Percentiles rank a stretch among this genome's conserved stretches.
phyloP scores from a whole-genome alignment of 2,888 invertebrate genomes.

The Tryphoninae sp. region DNA sequence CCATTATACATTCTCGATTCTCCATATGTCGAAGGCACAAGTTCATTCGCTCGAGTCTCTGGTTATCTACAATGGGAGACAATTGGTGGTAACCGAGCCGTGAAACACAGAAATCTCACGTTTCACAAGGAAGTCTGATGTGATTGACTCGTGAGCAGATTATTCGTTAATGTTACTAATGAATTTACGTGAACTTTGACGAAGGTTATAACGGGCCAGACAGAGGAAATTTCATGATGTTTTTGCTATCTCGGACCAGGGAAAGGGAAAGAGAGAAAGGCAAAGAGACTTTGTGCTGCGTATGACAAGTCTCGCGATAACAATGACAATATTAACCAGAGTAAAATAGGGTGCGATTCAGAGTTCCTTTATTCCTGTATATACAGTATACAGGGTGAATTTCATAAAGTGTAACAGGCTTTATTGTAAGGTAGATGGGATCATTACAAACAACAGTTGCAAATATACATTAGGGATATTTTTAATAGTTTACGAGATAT shows the following conservation, averaged over 20 bases:
- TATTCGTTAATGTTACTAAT: not conserved
- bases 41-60: not conserved
- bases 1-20: constrained; percentile 7
- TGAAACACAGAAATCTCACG: not conserved
- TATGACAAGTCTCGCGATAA: constrained; percentile 27
- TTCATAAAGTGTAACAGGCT: too few relatives aligned
- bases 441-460: too few relatives aligned
- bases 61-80: not conserved
- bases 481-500: too few relatives aligned
- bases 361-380: constrained; percentile 4
- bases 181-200: not conserved
- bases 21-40: not conserved
- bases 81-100: not conserved
- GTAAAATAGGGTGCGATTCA: constrained; percentile 29
- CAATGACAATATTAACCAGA: constrained; percentile 42
- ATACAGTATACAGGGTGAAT: too few relatives aligned
- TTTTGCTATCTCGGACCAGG: not conserved
- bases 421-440: too few relatives aligned
- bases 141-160: not conserved
- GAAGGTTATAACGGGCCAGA: not conserved
- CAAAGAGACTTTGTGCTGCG: not conserved
- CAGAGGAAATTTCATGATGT: not conserved
- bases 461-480: too few relatives aligned
- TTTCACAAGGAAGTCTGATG: not conserved
- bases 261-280: not conserved